Base-by-base conservation (phyloP, 2,888 invertebrate species). In the Orthonychiurus folsomi region DNA sequence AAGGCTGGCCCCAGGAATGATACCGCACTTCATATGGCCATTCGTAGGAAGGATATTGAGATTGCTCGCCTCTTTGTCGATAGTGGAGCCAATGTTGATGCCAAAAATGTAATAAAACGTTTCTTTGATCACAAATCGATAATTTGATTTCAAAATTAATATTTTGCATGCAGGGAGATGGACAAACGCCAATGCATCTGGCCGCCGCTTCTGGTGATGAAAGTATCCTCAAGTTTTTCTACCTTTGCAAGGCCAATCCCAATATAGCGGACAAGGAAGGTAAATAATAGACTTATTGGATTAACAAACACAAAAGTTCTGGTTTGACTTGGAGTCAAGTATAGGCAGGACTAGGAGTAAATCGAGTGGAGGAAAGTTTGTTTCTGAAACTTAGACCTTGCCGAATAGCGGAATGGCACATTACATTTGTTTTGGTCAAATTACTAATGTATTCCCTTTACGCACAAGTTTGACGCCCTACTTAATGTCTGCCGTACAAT, bases 181-280 rank as follows among this genome's bases (percentile, higher is more conserved):
- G 97, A 0, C 92, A 94, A 78, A 94, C 97, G 0, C 85, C 96
- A 0, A 79, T 73, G 26, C 65, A 47, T 59, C 89, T 99, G 71
- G 93, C 95, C 0, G 93, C 96, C 2, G 90, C 91, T 47, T 91
- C 93, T 76, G 97, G 97, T 0, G 96, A 99, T 76, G 96, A 97
- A 75, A 84, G 86, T 0, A 80, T 96, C 67, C 88, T 97, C 54
- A 96, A 96, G 78, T 93, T 93, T 78, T 91, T 99, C 77, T 93
- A 94, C 77, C 88, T 91, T 57, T 89, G 93, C 61, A 85, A 93
- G 73, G 97, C 96, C 18, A 93, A 93, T 72, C 94, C 97, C 2
- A 89, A 92, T 73, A 87, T 96, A 73, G 85, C 89, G 62, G 97
- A 99, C 79, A 91, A 93, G 78, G 93, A 93, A 82, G 86, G 86